These are phyloP conservation scores for Gryon sp. DNA, from an alignment of 1,140 invertebrate species.

Conservation along the genomic window DNA sequence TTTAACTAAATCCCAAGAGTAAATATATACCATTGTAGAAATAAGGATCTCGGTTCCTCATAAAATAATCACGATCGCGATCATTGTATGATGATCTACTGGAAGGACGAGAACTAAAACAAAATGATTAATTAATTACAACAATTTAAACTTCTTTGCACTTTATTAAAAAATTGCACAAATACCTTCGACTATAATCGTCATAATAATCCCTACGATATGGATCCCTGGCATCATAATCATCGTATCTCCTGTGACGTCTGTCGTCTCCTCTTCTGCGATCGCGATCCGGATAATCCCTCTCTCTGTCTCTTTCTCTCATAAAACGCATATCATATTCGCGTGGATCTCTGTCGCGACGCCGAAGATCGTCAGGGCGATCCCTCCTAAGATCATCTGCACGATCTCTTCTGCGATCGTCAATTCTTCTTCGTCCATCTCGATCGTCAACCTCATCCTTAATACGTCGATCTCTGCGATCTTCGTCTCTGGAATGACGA, in stretches of 20 bases:
- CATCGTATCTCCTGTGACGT: constrained; percentile 72
- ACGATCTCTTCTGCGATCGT: constrained; percentile 70
- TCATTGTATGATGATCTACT: constrained; percentile 81
- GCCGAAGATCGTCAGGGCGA: constrained; percentile 64
- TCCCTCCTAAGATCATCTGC: constrained; percentile 67
- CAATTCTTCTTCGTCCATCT: constrained; percentile 70
- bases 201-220: constrained; percentile 77
- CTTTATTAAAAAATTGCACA: constrained; percentile 1
- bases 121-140: neutral
- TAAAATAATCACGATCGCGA: constrained; percentile 77
- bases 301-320: constrained; percentile 63
- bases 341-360: constrained; percentile 64
- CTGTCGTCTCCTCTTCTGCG: constrained; percentile 73
- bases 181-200: constrained; percentile 75
- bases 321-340: constrained; percentile 66
- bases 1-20: too few relatives aligned
- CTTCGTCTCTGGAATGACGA: constrained; percentile 69
- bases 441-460: constrained; percentile 76
- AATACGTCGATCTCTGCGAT: constrained; percentile 70
- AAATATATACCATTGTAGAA: constrained; percentile 76
- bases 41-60: constrained; percentile 75
- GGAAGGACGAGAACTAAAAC: constrained; percentile 77
- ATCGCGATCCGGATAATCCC: constrained; percentile 72
- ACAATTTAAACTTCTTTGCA: neutral
- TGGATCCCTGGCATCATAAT: constrained; percentile 71